Base-by-base conservation (phyloP, 2,113 vertebrate species). In the Hippocampus guttulatus region DNA sequence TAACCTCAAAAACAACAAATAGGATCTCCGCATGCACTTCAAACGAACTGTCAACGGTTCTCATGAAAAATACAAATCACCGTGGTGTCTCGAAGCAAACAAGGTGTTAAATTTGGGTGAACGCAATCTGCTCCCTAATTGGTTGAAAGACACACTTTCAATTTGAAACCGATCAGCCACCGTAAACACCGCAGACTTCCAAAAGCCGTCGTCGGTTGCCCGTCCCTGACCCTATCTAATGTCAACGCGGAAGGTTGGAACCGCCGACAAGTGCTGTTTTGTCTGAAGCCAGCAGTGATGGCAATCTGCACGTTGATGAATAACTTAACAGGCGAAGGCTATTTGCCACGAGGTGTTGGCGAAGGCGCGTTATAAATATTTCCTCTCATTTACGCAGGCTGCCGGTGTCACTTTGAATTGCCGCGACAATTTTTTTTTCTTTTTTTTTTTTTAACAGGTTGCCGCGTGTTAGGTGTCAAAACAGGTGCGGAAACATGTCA, bases 331-430 rank as follows among this genome's bases (percentile, higher is more conserved):
- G 64, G 68, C 64, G 43, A 77, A 71, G 43, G 16, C 43, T 67
- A 76, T 84, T 82, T 73, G 66, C 2, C 57, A 21, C 55, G n/a
- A 33, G 60, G 66, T 68, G 67, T 41, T 11, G 25, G 71, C 47
- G 20, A 15, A 33, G 49, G 64, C 18, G 40, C 18, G 49, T 67
- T 76, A n/a, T 69, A 57, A 70, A 74, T 70, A 61, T 71, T 75
- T 83, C 71, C 67, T 60, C 70, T 27, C 69, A 68, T 61, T 69
- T 75, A 38, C 74, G 57, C 64, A 74, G 69, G 79, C 49, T 57
- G 45, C 64, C 47, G 30, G 38, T 64, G 30, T 70, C 75, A 67
- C 66, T 51, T 76, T 76, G 49, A 82, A 73, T 16, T 71, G 45
- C 12, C 55, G 54, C 45, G 57, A 69, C 41, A 21, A 58, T 43